Conservation (phyloP, 92 coral and sea anemone genomes). For the Palythoa caribaeorum region DNA sequence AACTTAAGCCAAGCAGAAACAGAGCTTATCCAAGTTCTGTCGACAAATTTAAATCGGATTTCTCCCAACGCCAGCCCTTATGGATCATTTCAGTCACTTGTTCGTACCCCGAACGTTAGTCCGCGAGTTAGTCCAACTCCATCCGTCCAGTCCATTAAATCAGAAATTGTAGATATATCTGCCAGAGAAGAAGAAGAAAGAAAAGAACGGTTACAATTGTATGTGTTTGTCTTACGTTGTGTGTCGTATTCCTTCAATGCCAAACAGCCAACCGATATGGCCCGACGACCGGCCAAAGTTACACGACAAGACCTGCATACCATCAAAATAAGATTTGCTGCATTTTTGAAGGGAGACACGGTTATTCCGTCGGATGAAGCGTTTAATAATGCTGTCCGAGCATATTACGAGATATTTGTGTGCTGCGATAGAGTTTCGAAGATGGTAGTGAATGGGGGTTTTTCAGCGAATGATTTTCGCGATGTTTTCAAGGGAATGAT, state of each 20-base stretch:
- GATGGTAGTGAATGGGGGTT: conserved; percentile 92
- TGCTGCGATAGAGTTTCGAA: conserved; percentile 92
- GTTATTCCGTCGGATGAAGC: conserved; percentile 94
- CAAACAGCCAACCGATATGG: conserved; percentile 94
- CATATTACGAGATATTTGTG: conserved; percentile 85
- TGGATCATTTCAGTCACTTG: conserved; percentile 73
- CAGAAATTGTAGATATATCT: conserved; percentile 59
- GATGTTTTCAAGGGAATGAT: conserved; percentile 93
- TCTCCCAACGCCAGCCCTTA: conserved; percentile 74
- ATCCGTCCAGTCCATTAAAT: conserved; percentile 72
- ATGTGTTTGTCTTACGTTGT: conserved; percentile 93
- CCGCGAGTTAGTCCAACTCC: conserved; percentile 81
- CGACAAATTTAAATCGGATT: not conserved
- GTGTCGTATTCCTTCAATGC: conserved; percentile 95
- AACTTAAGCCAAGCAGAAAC: conserved; percentile 1
- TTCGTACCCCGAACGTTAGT: conserved; percentile 43
- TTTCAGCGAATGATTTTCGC: conserved; percentile 94
- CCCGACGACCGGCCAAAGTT: conserved; percentile 85
- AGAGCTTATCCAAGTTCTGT: conserved; percentile 7
- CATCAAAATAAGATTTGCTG: conserved; percentile 83
- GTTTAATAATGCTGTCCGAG: conserved; percentile 87
- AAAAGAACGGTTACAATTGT: conserved; percentile 83
- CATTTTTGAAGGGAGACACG: conserved; percentile 87
- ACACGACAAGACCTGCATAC: conserved; percentile 84
- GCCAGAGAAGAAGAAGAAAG: conserved; percentile 85